These are phyloP conservation scores for Denticeps clupeoides DNA, from an alignment of 2,797 vertebrate genomes.

Conservation along the genomic window DNA sequence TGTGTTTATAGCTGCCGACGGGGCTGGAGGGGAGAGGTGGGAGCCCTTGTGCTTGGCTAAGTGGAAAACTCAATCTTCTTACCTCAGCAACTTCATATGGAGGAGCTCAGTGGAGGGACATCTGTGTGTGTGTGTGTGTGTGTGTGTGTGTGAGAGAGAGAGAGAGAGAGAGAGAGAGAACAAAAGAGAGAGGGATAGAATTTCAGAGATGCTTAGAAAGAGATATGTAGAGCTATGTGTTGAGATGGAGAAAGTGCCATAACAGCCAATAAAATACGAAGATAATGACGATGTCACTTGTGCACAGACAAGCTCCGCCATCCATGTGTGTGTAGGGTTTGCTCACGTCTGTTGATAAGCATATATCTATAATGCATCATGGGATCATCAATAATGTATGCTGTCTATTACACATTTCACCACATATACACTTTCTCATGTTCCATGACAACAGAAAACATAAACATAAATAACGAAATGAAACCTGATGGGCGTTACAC, in stretches of 20 bases:
- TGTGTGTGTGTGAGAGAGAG: slow-evolving; percentile 4
- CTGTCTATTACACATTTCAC: no score
- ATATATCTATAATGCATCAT: no score
- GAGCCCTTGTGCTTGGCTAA: slow-evolving; percentile 54
- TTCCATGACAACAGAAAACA: no score
- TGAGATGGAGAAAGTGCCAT: slow-evolving; percentile 29
- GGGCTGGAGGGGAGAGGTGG: slow-evolving; percentile 51
- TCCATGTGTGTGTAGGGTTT: no score
- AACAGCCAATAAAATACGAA: no score
- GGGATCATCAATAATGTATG: no score
- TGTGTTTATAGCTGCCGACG: slow-evolving; percentile 37
- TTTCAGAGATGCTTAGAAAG: slow-evolving; percentile 3
- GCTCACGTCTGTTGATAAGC: not conserved
- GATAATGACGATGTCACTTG: no score
- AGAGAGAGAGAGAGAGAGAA: slow-evolving; percentile 6
- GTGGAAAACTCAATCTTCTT: slow-evolving; percentile 70
- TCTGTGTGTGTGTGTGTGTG: slow-evolving; percentile 35
- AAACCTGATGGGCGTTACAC: no score
- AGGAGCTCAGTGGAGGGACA: slow-evolving; percentile 45
- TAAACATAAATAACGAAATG: no score
- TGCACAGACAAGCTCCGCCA: no score
- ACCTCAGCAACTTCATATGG: slow-evolving; percentile 65
- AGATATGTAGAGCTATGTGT: slow-evolving; percentile 5
- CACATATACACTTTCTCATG: no score
- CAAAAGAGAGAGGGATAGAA: slow-evolving; percentile 2